A percentile compares a stretch with the other conserved stretches of the same genome.
phyloP scores from a whole-genome alignment of 2,888 invertebrate genomes.

The Conistra vaccinii region DNA sequence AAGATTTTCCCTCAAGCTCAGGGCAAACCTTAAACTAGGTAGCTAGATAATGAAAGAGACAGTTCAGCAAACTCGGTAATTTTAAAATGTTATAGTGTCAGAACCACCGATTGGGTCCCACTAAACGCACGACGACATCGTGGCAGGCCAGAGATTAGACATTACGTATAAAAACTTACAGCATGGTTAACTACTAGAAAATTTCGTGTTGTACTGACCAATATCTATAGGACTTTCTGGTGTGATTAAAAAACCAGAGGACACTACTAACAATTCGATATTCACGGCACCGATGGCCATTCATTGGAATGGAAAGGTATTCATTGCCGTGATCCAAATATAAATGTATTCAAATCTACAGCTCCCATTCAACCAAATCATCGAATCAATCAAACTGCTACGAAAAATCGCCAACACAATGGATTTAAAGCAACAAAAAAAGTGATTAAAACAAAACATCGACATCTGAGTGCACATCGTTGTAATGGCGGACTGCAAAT shows the following conservation, averaged over 20 bases:
- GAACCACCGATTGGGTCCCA: no score
- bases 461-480: constrained; percentile 69
- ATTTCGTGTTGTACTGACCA: no score
- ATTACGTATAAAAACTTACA: neutral
- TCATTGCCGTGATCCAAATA: neutral
- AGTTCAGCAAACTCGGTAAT: neutral
- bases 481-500: constrained; percentile 81
- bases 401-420: constrained; percentile 49
- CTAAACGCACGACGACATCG: no score
- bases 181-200: neutral
- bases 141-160: no score
- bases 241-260: neutral
- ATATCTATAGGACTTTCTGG: no score
- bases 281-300: neutral
- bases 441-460: constrained; percentile 66
- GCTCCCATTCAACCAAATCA: neutral
- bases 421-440: constrained; percentile 47
- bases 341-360: neutral
- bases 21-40: neutral
- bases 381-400: constrained; percentile 32
- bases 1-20: neutral
- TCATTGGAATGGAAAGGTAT: neutral
- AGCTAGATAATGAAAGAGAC: neutral
- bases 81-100: neutral
- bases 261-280: neutral